phyloP scores from a whole-genome alignment of 2,113 vertebrate species.

The Sitta europaea region DNA sequence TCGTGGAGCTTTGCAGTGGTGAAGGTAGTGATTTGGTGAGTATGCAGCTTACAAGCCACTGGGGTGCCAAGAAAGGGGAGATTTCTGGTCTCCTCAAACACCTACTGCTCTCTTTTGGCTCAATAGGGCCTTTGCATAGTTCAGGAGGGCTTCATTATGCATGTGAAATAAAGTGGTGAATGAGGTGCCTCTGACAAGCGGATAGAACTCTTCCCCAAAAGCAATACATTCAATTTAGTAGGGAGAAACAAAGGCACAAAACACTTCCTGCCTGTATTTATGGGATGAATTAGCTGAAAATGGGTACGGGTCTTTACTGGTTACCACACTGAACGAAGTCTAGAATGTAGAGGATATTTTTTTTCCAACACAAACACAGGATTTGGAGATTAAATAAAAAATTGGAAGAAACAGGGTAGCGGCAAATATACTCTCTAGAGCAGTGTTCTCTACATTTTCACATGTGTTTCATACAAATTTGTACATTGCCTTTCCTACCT shows the following conservation, averaged over 20 bases:
- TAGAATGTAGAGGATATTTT: neutral
- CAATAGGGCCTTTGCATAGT: neutral
- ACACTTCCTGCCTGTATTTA: neutral
- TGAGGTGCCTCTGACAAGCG: neutral
- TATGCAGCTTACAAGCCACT: neutral
- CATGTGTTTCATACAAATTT: neutral
- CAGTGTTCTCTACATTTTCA: neutral
- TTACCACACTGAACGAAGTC: neutral
- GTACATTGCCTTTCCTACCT: neutral
- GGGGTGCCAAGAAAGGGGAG: neutral
- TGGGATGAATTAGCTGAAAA: neutral
- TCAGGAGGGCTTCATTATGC: neutral
- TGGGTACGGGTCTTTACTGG: neutral
- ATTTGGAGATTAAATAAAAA: neutral
- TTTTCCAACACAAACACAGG: neutral
- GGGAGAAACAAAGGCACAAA: neutral
- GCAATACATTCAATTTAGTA: neutral
- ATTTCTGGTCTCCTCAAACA: neutral
- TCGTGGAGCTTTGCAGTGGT: neutral
- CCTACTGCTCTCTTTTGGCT: neutral
- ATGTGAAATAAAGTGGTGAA: neutral
- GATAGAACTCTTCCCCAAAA: neutral
- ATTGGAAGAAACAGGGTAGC: neutral
- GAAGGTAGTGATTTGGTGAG: neutral
- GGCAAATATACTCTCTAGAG: neutral